A percentile compares a stretch with the other conserved stretches of the same genome.
Conservation (phyloP, 2,888 invertebrate genomes). For the Vanessa cardui region DNA sequence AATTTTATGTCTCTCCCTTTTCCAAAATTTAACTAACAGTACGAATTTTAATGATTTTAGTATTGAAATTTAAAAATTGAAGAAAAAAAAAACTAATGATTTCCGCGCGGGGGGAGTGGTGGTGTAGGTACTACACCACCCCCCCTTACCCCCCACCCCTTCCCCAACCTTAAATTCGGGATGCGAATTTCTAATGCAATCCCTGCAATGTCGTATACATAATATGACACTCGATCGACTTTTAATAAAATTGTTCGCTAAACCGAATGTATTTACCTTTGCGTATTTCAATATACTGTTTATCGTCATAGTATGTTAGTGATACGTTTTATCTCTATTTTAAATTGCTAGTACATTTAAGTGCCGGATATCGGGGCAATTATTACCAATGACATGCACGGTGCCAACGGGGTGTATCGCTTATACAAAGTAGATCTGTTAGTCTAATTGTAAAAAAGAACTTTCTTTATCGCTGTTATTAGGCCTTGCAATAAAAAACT, state of each 20-base stretch:
- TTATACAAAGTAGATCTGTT: conserved; percentile 30
- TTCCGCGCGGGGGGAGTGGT: no score
- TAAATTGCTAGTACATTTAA: conserved; percentile 57
- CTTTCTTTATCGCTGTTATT: background rate
- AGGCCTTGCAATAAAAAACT: background rate
- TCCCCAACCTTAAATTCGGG: no score
- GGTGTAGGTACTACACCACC: no score
- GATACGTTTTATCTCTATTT: conserved; percentile 49
- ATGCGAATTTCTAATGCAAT: no score
- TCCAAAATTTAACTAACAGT: no score
- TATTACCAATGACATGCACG: conserved; percentile 49
- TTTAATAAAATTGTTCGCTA: background rate
- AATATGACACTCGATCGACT: no score
- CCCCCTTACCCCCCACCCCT: no score
- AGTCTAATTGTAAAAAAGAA: background rate
- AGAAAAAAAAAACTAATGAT: no score
- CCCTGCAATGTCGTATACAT: no score
- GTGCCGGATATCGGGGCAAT: conserved; percentile 67
- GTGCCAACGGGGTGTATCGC: conserved; percentile 34
- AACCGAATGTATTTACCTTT: conserved; percentile 2
- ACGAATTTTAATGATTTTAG: no score
- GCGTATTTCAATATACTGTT: conserved; percentile 42
- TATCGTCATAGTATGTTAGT: conserved; percentile 41
- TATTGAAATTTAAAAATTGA: no score
- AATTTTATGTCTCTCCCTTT: no score